phyloP scores from a whole-genome alignment of 1,140 invertebrate species.

The Zeugodacus cucurbitae region DNA sequence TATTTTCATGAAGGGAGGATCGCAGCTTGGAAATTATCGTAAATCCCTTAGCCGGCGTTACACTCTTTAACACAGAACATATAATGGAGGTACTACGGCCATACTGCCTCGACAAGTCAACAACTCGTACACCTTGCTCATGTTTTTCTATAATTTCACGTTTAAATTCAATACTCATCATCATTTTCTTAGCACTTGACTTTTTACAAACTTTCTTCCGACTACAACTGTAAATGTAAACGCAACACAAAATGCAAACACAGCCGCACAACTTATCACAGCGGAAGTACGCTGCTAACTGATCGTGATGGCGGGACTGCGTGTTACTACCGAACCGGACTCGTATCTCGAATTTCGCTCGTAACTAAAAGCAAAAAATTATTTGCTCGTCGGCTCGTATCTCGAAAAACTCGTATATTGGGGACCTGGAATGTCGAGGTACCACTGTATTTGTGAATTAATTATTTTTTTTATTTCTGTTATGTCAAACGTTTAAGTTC shows the following conservation, averaged over 20 bases:
- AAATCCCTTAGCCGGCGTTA: neutral
- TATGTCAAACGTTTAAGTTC: too few relatives aligned
- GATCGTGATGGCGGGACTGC: neutral
- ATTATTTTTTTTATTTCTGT: too few relatives aligned
- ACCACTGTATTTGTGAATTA: too few relatives aligned
- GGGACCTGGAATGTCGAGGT: neutral
- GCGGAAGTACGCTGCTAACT: too few relatives aligned
- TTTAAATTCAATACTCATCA: slow-evolving; percentile 1
- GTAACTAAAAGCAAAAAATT: too few relatives aligned
- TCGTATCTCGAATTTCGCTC: too few relatives aligned
- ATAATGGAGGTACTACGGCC: neutral
- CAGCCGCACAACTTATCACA: too few relatives aligned
- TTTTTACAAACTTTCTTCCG: neutral
- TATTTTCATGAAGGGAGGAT: neutral
- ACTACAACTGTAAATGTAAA: slow-evolving; percentile 1
- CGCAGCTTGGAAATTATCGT: slow-evolving; percentile 29
- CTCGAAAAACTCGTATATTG: neutral
- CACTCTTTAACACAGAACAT: neutral
- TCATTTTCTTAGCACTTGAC: slow-evolving; percentile 3
- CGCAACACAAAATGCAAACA: neutral
- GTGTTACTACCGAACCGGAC: too few relatives aligned
- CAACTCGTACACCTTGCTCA: neutral
- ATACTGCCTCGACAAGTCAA: too few relatives aligned
- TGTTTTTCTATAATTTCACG: slow-evolving; percentile 28
- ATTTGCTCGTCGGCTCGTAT: too few relatives aligned